Conservation (phyloP, 1,140 invertebrate genomes). For the Tetramorium parvispinum region DNA sequence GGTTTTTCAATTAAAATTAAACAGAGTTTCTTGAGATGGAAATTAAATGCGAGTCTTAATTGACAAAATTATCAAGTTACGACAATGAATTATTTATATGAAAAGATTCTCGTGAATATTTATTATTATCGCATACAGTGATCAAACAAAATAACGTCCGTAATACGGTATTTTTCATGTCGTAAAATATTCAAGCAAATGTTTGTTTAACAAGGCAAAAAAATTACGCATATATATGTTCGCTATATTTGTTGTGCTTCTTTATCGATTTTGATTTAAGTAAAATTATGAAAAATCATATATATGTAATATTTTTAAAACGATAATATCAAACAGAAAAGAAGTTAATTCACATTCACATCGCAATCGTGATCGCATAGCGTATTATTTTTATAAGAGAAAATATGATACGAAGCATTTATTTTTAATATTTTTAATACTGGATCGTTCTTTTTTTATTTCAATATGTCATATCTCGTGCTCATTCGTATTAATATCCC, state of each 20-base stretch:
- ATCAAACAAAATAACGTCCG: not conserved
- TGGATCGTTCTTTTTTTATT: not conserved
- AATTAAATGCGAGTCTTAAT: not conserved
- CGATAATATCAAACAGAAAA: slow-evolving; percentile 26
- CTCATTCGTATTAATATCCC: not conserved
- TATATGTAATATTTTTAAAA: not conserved
- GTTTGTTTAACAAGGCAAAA: not conserved
- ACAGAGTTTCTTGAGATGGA: not conserved
- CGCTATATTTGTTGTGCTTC: not conserved
- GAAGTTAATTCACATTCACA: not conserved
- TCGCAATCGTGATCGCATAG: slow-evolving; percentile 10
- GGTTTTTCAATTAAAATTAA: slow-evolving; percentile 12
- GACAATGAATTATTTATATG: slow-evolving; percentile 9
- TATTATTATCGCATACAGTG: not conserved
- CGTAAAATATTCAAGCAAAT: not conserved
- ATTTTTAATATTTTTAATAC: not conserved
- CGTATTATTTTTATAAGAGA: not conserved
- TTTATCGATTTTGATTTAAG: slow-evolving; percentile 9
- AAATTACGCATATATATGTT: not conserved
- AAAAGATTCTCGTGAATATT: not conserved
- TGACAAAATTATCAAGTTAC: not conserved
- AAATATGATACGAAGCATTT: not conserved
- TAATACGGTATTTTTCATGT: not conserved
- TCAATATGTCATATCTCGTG: not conserved
- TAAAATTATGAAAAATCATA: slow-evolving; percentile 6